Base-by-base conservation (phyloP, 2,113 vertebrate species). In the Alligator mississippiensis region DNA sequence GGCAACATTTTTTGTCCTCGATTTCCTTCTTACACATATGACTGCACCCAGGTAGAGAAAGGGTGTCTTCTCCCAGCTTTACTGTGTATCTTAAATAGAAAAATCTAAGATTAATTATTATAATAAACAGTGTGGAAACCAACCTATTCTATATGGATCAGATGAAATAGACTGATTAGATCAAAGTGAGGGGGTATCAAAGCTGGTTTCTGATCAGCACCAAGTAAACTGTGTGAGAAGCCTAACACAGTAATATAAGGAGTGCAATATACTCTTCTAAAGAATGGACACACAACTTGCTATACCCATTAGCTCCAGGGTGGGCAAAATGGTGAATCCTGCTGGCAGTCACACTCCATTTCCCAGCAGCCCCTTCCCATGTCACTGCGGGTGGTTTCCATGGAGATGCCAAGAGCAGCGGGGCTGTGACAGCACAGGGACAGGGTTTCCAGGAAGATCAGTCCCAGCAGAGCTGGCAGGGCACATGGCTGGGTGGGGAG, bases 41-140 rank as follows among this genome's bases (percentile, higher is more conserved):
- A 25, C 94, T 97, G 94, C 99, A 99, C 34, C 99, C 99, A 1
- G 84, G 60, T 78, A 98, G 95, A 84, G 95, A 97, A 85, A 98
- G 15, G 6, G 95, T 77, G 3, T 96, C 95, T 86, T 92, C 95
- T 19, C 98, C 98, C 54, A 99, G 96, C 80, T 98, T 95, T 68
- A 99, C 97, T 84, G 97, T 95, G 11, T 98, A 99, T 58, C 99
- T 99, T 97, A 75, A 96, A 98, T 60, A 95, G 74, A 94, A 88
- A 77, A 92, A 93, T 21, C 17, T 89, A 70, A 90, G 54, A 62
- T 75, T 63, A 24, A 47, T 34, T 30, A 90, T 84, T 77, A 70
- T 17, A 54, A 18, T 18, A 80, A 28, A 76, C 70, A 79, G 9
- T 17, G 6, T 9, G 61, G 28, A 27, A 28, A 11, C 6, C 34